phyloP scores from a whole-genome alignment of 2,113 vertebrate species.

The Bombycilla garrulus region DNA sequence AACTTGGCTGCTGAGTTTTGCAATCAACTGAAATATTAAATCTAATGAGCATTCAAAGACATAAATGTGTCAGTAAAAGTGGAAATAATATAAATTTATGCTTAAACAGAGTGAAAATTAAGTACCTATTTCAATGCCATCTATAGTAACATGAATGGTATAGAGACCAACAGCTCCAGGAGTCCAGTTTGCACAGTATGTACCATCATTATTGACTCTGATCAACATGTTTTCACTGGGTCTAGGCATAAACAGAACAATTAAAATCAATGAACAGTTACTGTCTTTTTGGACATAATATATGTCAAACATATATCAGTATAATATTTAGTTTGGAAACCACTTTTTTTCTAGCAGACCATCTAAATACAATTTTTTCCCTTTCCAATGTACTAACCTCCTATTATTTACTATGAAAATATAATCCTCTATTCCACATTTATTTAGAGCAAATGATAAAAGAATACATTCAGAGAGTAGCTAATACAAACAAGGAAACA shows the following conservation, averaged over 20 bases:
- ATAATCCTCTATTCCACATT: not conserved
- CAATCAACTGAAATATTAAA: not conserved
- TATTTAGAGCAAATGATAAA: not conserved
- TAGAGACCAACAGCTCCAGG: conserved; percentile 98
- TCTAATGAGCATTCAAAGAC: not conserved
- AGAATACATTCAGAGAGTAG: not conserved
- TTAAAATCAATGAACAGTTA: not conserved
- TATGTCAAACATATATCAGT: not conserved
- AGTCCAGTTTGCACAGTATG: conserved; percentile 98
- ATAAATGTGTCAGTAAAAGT: not conserved
- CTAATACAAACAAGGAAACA: not conserved
- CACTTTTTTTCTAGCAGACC: not conserved
- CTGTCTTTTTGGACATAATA: not conserved
- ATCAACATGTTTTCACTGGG: conserved; percentile 99
- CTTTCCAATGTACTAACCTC: not conserved
- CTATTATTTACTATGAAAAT: not conserved
- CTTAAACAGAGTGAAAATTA: not conserved
- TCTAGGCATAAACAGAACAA: conserved; percentile 70
- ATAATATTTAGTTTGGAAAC: not conserved
- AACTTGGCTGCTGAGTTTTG: not conserved
- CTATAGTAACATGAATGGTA: conserved; percentile 97
- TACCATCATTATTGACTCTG: conserved; percentile 96
- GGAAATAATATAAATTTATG: not conserved
- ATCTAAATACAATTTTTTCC: not conserved
- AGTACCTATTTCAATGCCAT: conserved; percentile 97